phyloP scores from a whole-genome alignment of 2,888 invertebrate genomes.

The Neoascia interrupta region DNA sequence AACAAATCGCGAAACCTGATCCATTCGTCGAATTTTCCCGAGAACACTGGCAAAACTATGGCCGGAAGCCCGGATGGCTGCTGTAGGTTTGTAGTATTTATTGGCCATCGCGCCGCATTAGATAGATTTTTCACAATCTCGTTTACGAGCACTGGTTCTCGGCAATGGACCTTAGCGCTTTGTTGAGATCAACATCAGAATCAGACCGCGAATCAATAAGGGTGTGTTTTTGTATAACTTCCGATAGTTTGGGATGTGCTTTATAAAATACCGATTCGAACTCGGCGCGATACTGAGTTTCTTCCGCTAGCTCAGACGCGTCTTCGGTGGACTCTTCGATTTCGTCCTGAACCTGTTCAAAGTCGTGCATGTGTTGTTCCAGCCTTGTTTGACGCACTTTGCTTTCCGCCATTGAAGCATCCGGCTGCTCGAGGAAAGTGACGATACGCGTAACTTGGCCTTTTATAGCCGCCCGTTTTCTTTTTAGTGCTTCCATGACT shows the following conservation, averaged over 20 bases:
- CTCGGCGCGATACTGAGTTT: conserved; percentile 1
- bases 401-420: conserved; percentile 4
- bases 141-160: conserved; percentile 1
- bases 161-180: neutral
- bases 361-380: conserved; percentile 31
- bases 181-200: neutral
- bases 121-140: too few species aligned
- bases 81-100: neutral
- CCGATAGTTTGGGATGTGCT: neutral
- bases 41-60: conserved; percentile 10
- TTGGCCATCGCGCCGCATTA: conserved; percentile 12
- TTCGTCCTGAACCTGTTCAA: conserved; percentile 10
- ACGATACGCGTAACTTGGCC: too few species aligned
- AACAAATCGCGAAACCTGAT: conserved; percentile 6
- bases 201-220: neutral
- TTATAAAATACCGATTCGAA: neutral
- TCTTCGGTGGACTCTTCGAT: conserved; percentile 15
- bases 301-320: neutral
- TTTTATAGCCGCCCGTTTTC: too few species aligned
- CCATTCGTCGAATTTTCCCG: neutral
- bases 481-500: too few species aligned
- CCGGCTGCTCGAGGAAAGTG: conserved; percentile 7
- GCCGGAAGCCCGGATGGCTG: neutral
- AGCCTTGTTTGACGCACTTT: conserved; percentile 15
- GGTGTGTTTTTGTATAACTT: neutral